Percentiles rank a stretch among this genome's conserved stretches.
Conservation (phyloP, 2,888 invertebrate genomes). For the Ectemnius cavifrons region DNA sequence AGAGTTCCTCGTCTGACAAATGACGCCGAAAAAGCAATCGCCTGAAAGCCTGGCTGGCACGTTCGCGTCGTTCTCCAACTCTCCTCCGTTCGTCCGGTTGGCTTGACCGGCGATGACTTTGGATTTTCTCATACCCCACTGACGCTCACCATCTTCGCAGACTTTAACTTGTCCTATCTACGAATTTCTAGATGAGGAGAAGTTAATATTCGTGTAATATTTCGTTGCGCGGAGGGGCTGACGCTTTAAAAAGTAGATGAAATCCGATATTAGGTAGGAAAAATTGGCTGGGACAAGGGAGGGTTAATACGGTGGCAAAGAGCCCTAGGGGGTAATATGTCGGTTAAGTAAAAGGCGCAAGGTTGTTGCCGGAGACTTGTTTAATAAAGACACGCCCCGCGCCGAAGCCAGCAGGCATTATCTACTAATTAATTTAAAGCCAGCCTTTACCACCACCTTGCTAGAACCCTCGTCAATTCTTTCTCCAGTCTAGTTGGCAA, state of each 20-base stretch:
- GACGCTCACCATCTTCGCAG: too few relatives aligned
- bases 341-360: constrained; percentile 64
- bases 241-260: too few relatives aligned
- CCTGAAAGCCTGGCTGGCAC: constrained; percentile 63
- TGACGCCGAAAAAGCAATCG: constrained; percentile 69
- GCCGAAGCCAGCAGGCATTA: constrained; percentile 54
- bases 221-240: too few relatives aligned
- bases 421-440: constrained; percentile 68
- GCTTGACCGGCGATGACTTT: too few relatives aligned
- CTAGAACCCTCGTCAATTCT: background rate
- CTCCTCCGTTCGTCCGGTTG: too few relatives aligned
- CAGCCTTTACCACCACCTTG: constrained; percentile 34
- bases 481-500: constrained; percentile 30
- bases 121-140: too few relatives aligned
- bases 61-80: too few relatives aligned
- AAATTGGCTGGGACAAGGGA: constrained; percentile 4
- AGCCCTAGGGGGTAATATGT: constrained; percentile 56
- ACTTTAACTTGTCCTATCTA: too few relatives aligned
- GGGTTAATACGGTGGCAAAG: constrained; percentile 39
- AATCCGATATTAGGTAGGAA: too few relatives aligned
- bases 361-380: constrained; percentile 45
- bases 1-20: constrained; percentile 60
- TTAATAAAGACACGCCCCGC: constrained; percentile 65
- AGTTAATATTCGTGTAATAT: too few relatives aligned
- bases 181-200: too few relatives aligned